These are phyloP conservation scores for Ceriagrion tenellum DNA, from an alignment of 2,888 invertebrate genomes.

Conservation along the genomic window DNA sequence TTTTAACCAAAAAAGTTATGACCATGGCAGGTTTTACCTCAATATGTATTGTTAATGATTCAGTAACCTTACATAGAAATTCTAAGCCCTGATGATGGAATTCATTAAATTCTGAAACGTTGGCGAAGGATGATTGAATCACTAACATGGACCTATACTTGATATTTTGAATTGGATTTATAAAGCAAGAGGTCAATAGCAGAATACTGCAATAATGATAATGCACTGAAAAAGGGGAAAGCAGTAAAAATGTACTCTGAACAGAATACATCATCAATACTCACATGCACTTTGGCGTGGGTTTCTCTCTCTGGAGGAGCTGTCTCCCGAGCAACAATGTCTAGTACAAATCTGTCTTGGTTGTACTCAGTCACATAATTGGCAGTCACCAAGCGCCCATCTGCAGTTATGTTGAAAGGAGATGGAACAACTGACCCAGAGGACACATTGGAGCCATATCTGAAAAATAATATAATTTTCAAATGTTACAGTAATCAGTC, in stretches of 20 bases:
- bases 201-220: constrained; percentile 25
- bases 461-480: not conserved
- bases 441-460: constrained; percentile 81
- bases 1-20: too few species aligned
- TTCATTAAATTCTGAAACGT: too few species aligned
- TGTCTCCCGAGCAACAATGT: constrained; percentile 90
- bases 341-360: constrained; percentile 91
- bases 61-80: too few species aligned
- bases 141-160: too few species aligned
- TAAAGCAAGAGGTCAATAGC: too few species aligned
- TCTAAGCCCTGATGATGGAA: too few species aligned
- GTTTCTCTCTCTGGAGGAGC: constrained; percentile 89
- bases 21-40: too few species aligned
- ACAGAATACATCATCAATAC: constrained; percentile 74
- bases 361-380: constrained; percentile 93
- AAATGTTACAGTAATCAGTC: not conserved
- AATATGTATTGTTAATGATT: too few species aligned
- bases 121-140: too few species aligned
- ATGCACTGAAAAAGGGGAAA: not conserved
- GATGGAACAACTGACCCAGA: constrained; percentile 94
- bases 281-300: constrained; percentile 88
- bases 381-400: constrained; percentile 87
- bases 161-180: too few species aligned
- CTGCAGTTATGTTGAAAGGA: constrained; percentile 89
- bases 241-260: constrained; percentile 27